Base-by-base conservation (phyloP, 2,888 invertebrate genomes). In the Drosophila ochracea region DNA sequence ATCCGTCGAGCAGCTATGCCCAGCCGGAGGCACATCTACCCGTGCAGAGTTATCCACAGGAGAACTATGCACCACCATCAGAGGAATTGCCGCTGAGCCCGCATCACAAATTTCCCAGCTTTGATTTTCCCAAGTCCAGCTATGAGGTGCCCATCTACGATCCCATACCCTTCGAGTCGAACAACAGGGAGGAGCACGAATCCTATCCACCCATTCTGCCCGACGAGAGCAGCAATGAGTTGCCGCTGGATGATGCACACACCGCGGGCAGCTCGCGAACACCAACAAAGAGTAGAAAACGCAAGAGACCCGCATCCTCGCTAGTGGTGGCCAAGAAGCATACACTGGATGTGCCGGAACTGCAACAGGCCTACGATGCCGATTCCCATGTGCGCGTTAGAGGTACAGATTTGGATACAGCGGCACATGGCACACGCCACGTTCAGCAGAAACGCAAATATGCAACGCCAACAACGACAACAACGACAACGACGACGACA, bases 141-240 rank as follows among this genome's bases (percentile, higher is more conserved):
- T 93, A 93, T 68, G 93, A 93, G 72, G 93, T 93, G n/a, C 93
- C 94, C 35, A 84, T 93, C 25, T 93, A 93, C 35, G 92, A 93
- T 74, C 90, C 92, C 2, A 87, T 92, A 73, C 92, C 92, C 6
- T 93, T 92, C 43, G 92, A 91, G 0, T 90, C 91, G 19, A 91
- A 82, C 33, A 91, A 84, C 41, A 80, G 90, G 10, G 73, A 90
- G 16, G 83, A 91, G 7, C 86, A 90, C 4, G 92, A 92, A n/a
- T 72, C 85, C 25, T 92, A 91, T 75, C 93, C 92, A 28, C 93
- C 92, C 13, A 88, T 75, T 3, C 19, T 81, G 1, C 13, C 37
- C 7, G 78, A 73, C 3, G 43, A 43, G 16, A 58, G 16, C 5
- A 68, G 30, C 35, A 82, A 75, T 47, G 78, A 82, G 16, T 52